Percentiles rank a stretch among this genome's conserved stretches.
These are phyloP conservation scores for Strix occidentalis DNA, from an alignment of 2,797 vertebrate genomes.

Conservation along the genomic window DNA sequence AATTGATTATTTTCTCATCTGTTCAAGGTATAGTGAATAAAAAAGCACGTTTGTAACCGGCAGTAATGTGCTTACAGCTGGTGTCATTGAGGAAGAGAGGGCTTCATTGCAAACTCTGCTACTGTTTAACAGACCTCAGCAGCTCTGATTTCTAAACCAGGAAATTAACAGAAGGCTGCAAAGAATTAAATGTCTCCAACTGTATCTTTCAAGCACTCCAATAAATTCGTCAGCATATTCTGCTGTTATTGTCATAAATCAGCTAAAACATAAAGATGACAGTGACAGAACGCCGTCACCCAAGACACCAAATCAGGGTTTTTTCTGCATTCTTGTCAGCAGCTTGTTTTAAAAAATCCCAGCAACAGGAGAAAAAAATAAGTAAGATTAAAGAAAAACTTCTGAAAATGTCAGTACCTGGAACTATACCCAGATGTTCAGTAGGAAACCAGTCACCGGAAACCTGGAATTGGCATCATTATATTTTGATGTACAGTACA, in stretches of 20 bases:
- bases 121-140: neutral
- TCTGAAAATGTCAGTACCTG: neutral
- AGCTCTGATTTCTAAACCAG: neutral
- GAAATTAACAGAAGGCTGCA: neutral
- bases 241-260: neutral
- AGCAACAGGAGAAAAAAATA: neutral
- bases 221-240: neutral
- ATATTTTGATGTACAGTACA: constrained; percentile 22
- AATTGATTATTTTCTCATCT: neutral
- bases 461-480: neutral
- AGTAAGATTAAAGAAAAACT: neutral
- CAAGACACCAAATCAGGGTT: neutral
- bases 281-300: neutral
- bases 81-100: neutral
- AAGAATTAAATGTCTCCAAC: neutral
- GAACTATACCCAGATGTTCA: neutral
- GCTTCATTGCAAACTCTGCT: neutral
- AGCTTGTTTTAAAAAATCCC: neutral
- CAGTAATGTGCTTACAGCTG: neutral
- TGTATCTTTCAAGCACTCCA: neutral
- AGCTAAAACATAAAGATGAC: neutral
- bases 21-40: neutral
- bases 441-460: neutral
- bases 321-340: neutral
- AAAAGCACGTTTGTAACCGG: neutral